phyloP scores from a whole-genome alignment of 2,113 vertebrate species.

The Microtus ochrogaster region DNA sequence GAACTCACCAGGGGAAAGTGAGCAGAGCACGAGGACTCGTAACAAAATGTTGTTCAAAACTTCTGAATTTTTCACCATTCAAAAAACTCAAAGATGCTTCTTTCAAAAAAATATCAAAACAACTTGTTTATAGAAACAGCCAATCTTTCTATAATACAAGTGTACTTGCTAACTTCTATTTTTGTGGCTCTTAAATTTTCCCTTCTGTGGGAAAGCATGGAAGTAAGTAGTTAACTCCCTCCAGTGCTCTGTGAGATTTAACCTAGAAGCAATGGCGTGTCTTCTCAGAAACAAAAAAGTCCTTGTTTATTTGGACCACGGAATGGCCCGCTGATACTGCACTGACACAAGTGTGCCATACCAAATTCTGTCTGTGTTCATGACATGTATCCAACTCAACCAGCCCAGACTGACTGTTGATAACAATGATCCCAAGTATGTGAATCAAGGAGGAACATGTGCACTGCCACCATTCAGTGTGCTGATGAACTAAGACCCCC shows the following conservation, averaged over 20 bases:
- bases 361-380: background rate
- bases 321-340: background rate
- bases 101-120: background rate
- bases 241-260: background rate
- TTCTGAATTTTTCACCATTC: background rate
- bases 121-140: background rate
- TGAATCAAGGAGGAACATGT: background rate
- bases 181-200: background rate
- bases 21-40: background rate
- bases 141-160: background rate
- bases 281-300: background rate
- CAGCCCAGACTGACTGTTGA: background rate
- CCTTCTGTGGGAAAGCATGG: background rate
- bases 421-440: background rate
- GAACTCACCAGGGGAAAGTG: background rate
- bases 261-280: background rate
- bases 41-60: background rate
- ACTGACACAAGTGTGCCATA: background rate
- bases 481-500: background rate
- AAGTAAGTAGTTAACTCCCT: constrained; percentile 7
- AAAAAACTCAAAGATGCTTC: background rate
- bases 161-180: background rate
- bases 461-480: background rate
- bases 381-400: background rate
- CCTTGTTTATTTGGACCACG: background rate